Evolutionary conservation across 1,140 invertebrate species (phyloP), one percentile per base, ranked within the genome.

Genomic region (Nasonia longicornis): DNA sequence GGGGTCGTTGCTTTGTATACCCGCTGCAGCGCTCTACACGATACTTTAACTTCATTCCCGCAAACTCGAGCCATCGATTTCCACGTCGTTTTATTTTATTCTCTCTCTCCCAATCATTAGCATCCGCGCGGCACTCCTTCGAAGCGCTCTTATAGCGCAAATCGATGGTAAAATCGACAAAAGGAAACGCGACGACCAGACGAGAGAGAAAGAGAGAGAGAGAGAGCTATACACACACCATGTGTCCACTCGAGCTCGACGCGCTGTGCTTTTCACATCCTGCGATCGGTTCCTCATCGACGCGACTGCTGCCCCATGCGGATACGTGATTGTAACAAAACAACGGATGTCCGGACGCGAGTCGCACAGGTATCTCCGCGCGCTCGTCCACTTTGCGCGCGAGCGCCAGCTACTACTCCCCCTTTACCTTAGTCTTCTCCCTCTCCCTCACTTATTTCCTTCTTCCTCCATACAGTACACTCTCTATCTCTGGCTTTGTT

Each of bases 271-370:
- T 83, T 82, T 86, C 80, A 86, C 86, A 88, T 89, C 88, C 88
- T 88, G 87, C 31, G 83, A 83, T 86, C 82, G 84, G 83, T 82
- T 83, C 79, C 73, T 83, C 82, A 85, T 85, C 74, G 78, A 79
- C 73, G 77, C 72, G n/a, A 73, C 72, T 71, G 77, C 72, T 83
- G 77, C 76, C 52, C 52, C 52, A 58, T 31, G 63, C 74, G 76
- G 77, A 81, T 87, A 88, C 88, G 88, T 89, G 88, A 89, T 89
- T 89, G 83, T 86, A 89, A 89, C 88, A 89, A 89, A 89, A 89
- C 88, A 89, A 84, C 88, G 88, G 88, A 89, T 86, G 84, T 89
- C 88, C 88, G 88, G 88, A 89, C 86, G 83, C 67, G 67, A 89
- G 88, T 89, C 88, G 87, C 88, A 89, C 88, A 89, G 88, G 88